A percentile compares a stretch with the other conserved stretches of the same genome.
Conservation (phyloP, 2,797 vertebrate genomes). For the Sciurus vulgaris region DNA sequence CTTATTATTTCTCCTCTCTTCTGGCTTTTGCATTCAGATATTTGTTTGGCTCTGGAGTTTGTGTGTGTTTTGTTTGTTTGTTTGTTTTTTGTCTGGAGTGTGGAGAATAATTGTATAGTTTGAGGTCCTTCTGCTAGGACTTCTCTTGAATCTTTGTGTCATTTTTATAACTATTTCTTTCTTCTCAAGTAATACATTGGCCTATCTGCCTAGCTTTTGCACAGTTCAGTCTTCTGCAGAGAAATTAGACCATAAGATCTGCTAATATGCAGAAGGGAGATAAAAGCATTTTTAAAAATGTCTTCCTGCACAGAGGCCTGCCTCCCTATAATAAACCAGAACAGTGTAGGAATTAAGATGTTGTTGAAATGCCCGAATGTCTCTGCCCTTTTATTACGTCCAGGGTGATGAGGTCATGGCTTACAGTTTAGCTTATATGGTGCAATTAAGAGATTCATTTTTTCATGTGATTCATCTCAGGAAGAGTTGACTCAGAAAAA, state of each 20-base stretch:
- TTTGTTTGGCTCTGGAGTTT: conserved; percentile 34
- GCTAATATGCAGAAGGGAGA: conserved; percentile 66
- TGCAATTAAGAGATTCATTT: conserved; percentile 86
- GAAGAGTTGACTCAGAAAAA: conserved; percentile 79
- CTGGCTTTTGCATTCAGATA: background rate
- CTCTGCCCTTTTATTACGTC: conserved; percentile 83
- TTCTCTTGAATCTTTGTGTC: conserved; percentile 49
- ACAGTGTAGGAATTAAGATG: conserved; percentile 75
- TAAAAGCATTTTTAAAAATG: conserved; percentile 60
- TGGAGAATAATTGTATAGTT: background rate
- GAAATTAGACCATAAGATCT: conserved; percentile 56
- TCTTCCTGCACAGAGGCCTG: conserved; percentile 68
- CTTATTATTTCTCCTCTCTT: background rate
- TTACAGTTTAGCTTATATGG: conserved; percentile 84
- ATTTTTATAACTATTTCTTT: conserved; percentile 57
- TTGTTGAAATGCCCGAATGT: conserved; percentile 79
- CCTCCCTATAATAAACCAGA: conserved; percentile 73
- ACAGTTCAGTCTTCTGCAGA: conserved; percentile 9
- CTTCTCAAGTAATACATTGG: conserved; percentile 36
- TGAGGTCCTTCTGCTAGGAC: conserved; percentile 16
- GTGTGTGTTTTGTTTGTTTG: background rate
- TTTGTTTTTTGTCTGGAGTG: conserved; percentile 14
- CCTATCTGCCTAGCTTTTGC: background rate
- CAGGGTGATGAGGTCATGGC: conserved; percentile 83
- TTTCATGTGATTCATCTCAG: conserved; percentile 82